Conservation (phyloP, 2,888 invertebrate genomes). For the Furcula furcula region DNA sequence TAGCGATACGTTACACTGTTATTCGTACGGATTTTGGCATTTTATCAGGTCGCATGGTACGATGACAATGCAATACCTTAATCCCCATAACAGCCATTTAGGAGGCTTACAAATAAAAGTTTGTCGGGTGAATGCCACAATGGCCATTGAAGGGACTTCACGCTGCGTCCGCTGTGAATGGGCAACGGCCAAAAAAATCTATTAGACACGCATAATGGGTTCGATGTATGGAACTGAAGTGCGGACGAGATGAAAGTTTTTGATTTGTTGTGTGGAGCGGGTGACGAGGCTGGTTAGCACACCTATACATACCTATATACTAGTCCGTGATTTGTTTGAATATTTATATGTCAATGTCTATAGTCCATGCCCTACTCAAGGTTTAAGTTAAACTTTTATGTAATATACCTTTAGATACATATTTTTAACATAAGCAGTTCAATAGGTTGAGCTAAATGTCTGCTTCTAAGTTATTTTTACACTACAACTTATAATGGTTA, state of each 20-base stretch:
- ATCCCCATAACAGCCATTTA: slow-evolving; percentile 79
- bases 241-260: slow-evolving; percentile 52
- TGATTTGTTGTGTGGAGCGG: slow-evolving; percentile 47
- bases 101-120: slow-evolving; percentile 77
- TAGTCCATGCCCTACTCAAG: too few relatives aligned
- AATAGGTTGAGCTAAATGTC: too few relatives aligned
- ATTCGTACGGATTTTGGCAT: slow-evolving; percentile 48
- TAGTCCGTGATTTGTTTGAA: not conserved
- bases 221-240: slow-evolving; percentile 52
- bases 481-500: too few relatives aligned
- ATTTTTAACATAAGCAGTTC: too few relatives aligned
- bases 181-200: slow-evolving; percentile 73
- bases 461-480: too few relatives aligned
- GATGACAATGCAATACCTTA: slow-evolving; percentile 73
- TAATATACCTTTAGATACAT: too few relatives aligned
- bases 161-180: slow-evolving; percentile 75
- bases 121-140: slow-evolving; percentile 66
- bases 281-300: slow-evolving; percentile 26
- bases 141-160: slow-evolving; percentile 74
- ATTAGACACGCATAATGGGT: slow-evolving; percentile 76
- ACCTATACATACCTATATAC: too few relatives aligned
- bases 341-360: not conserved
- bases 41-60: slow-evolving; percentile 45
- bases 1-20: slow-evolving; percentile 30
- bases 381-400: too few relatives aligned